A percentile compares a stretch with the other conserved stretches of the same genome.
Conservation (phyloP, 2,113 vertebrate genomes). For the Pterophyllum scalare region DNA sequence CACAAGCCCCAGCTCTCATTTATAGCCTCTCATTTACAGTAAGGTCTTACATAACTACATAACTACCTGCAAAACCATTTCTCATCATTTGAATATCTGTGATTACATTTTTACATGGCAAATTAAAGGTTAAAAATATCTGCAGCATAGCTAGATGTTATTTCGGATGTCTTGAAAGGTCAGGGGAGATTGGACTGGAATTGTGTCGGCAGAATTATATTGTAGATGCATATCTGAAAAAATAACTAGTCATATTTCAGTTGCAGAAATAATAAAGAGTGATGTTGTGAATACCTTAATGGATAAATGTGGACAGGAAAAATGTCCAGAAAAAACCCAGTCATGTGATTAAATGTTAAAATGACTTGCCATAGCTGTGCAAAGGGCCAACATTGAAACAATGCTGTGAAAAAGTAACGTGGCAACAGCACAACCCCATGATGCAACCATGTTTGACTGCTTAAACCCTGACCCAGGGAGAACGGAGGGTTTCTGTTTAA, state of each 20-base stretch:
- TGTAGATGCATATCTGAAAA: not conserved
- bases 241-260: not conserved
- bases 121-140: too few species aligned
- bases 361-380: not conserved
- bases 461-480: not conserved
- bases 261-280: not conserved
- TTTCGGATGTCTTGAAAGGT: not conserved
- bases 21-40: not conserved
- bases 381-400: not conserved
- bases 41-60: not conserved
- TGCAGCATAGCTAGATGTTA: not conserved
- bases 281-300: not conserved
- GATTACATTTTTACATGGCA: too few species aligned
- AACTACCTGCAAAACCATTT: not conserved
- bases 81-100: too few species aligned
- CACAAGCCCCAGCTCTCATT: not conserved
- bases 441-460: not conserved
- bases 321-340: not conserved
- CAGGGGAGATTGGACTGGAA: not conserved
- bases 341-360: not conserved
- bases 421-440: not conserved
- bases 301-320: not conserved
- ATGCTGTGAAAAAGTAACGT: not conserved
- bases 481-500: not conserved
- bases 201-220: fast-evolving